phyloP scores from a whole-genome alignment of 2,113 vertebrate species.

The Carettochelys insculpta region DNA sequence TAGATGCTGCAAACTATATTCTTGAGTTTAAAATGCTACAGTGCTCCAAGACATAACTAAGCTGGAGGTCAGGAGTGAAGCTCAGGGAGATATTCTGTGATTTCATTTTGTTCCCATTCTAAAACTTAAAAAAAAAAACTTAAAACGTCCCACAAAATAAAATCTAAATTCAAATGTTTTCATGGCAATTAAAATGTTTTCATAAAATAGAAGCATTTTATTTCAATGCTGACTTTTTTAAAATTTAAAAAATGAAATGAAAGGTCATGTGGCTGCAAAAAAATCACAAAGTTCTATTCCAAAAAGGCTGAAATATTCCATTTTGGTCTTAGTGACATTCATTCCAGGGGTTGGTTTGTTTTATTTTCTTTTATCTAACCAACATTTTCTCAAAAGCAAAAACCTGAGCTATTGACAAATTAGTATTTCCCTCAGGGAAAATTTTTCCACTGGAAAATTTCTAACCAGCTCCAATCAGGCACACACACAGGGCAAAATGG shows the following conservation, averaged over 20 bases:
- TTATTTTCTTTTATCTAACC: neutral
- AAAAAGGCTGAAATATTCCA: constrained; percentile 1
- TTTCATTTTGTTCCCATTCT: neutral
- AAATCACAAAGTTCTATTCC: neutral
- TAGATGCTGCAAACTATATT: neutral
- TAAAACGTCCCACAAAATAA: neutral
- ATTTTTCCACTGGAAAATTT: constrained; percentile 7
- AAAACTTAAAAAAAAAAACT: neutral
- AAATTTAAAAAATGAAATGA: constrained; percentile 11
- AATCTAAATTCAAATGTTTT: neutral
- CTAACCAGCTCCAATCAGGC: constrained; percentile 2
- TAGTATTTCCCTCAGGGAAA: constrained; percentile 19
- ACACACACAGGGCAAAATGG: neutral
- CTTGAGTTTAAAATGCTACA: neutral
- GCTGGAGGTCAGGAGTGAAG: neutral
- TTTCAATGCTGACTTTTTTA: neutral
- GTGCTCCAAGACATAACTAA: neutral
- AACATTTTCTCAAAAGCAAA: neutral
- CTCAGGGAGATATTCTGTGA: neutral
- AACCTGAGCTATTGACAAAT: neutral
- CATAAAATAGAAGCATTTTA: neutral
- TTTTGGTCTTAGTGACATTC: constrained; percentile 24
- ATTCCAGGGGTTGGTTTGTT: too few relatives aligned
- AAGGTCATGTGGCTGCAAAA: neutral
- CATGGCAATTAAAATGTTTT: neutral